These are phyloP conservation scores for Eunapius fragilis DNA, from an alignment of 37 sponge, comb jelly and placozoan genomes.

Conservation along the genomic window DNA sequence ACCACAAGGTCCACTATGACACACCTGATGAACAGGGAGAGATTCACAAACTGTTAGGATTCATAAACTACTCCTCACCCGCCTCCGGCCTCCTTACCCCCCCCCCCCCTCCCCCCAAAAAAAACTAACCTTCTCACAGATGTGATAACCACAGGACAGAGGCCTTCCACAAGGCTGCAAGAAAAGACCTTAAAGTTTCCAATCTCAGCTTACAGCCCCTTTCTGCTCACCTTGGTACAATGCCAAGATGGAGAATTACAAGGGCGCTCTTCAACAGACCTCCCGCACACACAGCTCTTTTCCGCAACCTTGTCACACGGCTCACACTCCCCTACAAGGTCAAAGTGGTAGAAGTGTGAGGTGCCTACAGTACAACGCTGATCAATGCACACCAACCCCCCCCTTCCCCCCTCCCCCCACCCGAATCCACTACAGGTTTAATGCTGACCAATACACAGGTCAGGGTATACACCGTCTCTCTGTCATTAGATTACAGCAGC, in stretches of 20 bases:
- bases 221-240: constrained; percentile 70
- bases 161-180: constrained; percentile 48
- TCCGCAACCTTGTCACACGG: constrained; percentile 51
- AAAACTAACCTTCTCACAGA: constrained; percentile 34
- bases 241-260: constrained; percentile 76
- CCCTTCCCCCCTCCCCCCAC: too few species aligned
- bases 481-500: too few species aligned
- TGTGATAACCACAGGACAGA: constrained; percentile 57
- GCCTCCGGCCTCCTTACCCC: not conserved
- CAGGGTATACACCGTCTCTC: too few species aligned
- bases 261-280: constrained; percentile 17
- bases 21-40: constrained; percentile 44
- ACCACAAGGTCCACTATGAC: constrained; percentile 88
- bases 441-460: too few species aligned
- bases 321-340: constrained; percentile 72
- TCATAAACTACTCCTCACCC: too few species aligned
- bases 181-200: not conserved
- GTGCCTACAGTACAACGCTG: too few species aligned
- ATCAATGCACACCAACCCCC: too few species aligned
- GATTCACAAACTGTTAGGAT: not conserved
- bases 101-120: not conserved
- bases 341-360: too few species aligned
- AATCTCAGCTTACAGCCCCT: not conserved
- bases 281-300: constrained; percentile 82
- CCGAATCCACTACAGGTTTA: too few species aligned